phyloP scores from a whole-genome alignment of 2,797 vertebrate species.

The Sebastiscus albofasciatus region DNA sequence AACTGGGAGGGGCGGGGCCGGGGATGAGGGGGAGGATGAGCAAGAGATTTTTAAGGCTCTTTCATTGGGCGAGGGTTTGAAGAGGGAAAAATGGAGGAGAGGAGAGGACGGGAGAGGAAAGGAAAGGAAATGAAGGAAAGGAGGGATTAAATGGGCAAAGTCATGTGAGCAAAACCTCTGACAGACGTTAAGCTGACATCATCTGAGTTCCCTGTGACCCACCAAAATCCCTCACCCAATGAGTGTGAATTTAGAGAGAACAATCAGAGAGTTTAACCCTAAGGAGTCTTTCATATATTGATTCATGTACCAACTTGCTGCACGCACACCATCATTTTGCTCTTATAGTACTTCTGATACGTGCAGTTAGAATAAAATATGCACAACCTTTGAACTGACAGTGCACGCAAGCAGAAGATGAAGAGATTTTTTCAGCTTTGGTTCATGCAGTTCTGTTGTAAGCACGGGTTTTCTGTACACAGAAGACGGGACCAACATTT shows the following conservation, averaged over 20 bases:
- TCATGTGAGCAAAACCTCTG: constrained; percentile 49
- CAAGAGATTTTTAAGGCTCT: constrained; percentile 57
- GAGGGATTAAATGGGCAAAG: constrained; percentile 31
- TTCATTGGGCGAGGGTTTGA: constrained; percentile 40
- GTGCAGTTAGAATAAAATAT: background rate
- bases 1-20: constrained; percentile 56
- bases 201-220: constrained; percentile 12
- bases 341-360: background rate
- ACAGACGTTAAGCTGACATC: constrained; percentile 27
- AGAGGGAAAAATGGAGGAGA: constrained; percentile 19
- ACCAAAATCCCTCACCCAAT: constrained; percentile 6
- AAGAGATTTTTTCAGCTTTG: background rate
- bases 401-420: background rate
- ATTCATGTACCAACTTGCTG: background rate
- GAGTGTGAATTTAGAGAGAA: background rate
- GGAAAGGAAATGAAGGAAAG: constrained; percentile 1
- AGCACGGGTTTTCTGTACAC: constrained; percentile 15
- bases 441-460: background rate
- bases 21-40: constrained; percentile 65
- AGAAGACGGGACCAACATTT: constrained; percentile 26
- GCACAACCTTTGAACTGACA: background rate
- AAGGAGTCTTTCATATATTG: background rate
- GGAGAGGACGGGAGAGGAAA: background rate
- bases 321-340: background rate
- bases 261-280: background rate